Percentiles rank a stretch among this genome's conserved stretches.
Evolutionary conservation across 2,888 invertebrate genomes (phyloP).

Genomic region (Epinotia ramella): DNA sequence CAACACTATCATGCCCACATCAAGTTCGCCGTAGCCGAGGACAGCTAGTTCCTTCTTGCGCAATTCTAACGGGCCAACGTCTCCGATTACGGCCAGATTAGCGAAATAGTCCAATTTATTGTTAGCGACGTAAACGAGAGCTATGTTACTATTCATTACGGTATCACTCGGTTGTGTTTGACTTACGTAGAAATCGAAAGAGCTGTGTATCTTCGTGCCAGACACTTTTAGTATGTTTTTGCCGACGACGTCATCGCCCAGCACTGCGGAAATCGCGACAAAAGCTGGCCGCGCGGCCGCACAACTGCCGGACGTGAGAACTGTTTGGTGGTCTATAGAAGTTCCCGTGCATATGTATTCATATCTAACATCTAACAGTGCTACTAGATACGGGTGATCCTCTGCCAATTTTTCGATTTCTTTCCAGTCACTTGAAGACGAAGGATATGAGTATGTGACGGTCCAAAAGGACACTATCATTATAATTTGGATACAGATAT

Average conservation of each 20-base stretch:
- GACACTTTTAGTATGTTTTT: slow-evolving; percentile 58
- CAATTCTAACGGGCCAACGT: slow-evolving; percentile 63
- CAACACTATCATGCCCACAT: slow-evolving; percentile 53
- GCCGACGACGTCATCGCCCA: slow-evolving; percentile 52
- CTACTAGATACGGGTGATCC: slow-evolving; percentile 67
- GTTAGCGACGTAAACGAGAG: slow-evolving; percentile 60
- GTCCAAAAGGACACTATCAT: slow-evolving; percentile 18
- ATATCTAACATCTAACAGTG: slow-evolving; percentile 58
- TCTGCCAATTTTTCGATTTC: slow-evolving; percentile 66
- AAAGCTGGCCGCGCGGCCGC: slow-evolving; percentile 55
- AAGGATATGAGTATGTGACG: not conserved
- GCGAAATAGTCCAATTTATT: slow-evolving; percentile 58
- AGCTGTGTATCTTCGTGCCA: slow-evolving; percentile 57
- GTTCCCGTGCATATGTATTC: slow-evolving; percentile 68
- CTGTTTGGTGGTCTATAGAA: slow-evolving; percentile 59
- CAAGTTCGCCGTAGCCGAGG: slow-evolving; percentile 64
- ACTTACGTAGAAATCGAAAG: slow-evolving; percentile 60
- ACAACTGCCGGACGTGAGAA: slow-evolving; percentile 72
- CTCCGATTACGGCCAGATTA: slow-evolving; percentile 58
- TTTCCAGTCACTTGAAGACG: slow-evolving; percentile 46
- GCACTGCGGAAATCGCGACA: slow-evolving; percentile 61
- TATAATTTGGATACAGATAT: slow-evolving; percentile 41
- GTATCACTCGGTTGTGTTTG: slow-evolving; percentile 55
- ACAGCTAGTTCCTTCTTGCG: slow-evolving; percentile 56
- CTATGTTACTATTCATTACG: slow-evolving; percentile 68